Evolutionary conservation across 2,797 vertebrate species (phyloP).

Genomic region (Micropoecilia bifurca): DNA sequence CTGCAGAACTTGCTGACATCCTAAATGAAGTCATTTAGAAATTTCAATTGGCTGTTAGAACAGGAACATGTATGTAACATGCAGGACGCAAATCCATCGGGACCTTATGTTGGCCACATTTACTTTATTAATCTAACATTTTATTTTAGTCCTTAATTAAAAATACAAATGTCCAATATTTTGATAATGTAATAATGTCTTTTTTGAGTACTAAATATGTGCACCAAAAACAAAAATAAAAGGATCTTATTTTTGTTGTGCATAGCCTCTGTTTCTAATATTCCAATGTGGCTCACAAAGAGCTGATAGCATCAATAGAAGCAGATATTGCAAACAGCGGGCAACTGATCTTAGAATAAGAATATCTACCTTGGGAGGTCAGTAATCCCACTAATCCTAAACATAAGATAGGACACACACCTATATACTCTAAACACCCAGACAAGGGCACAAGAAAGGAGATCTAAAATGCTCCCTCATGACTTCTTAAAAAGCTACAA

Average conservation of each 20-base stretch:
- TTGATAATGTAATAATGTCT: neutral
- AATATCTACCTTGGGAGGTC: conserved; percentile 26
- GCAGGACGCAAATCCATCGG: neutral
- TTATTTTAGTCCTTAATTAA: neutral
- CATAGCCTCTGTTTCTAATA: neutral
- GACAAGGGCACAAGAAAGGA: conserved; percentile 20
- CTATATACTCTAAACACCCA: neutral
- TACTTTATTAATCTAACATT: neutral
- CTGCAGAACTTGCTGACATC: neutral
- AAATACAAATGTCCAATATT: neutral
- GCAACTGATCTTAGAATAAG: conserved; percentile 17
- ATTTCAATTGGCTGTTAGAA: neutral
- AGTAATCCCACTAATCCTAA: conserved; percentile 41
- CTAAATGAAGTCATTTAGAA: neutral
- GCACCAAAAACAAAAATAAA: neutral
- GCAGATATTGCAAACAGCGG: conserved; percentile 16
- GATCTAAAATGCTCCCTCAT: conserved; percentile 4
- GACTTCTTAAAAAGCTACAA: conserved; percentile 19
- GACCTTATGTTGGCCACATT: neutral
- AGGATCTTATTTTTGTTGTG: neutral
- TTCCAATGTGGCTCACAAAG: neutral
- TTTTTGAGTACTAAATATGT: neutral
- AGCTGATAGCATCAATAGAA: conserved; percentile 13
- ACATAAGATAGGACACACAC: conserved; percentile 7
- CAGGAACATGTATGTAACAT: neutral